These are phyloP conservation scores for Berghia stephanieae DNA, from an alignment of 1,140 invertebrate species.

Conservation along the genomic window DNA sequence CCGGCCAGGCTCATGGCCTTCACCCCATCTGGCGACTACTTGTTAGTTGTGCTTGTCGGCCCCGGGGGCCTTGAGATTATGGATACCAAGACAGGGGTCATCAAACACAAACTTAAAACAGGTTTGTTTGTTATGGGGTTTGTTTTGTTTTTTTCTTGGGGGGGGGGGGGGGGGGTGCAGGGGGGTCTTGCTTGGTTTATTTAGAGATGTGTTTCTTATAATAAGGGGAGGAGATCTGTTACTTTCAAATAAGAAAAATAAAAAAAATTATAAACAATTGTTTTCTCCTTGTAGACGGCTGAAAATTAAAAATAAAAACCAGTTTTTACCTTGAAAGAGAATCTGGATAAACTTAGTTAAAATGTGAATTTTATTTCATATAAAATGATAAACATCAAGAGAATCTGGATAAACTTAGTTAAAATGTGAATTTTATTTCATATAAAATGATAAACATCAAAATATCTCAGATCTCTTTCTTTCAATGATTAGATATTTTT, in stretches of 20 bases:
- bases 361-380: no score
- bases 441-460: no score
- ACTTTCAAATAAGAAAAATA: background rate
- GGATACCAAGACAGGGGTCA: background rate
- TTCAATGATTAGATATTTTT: no score
- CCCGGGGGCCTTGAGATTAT: background rate
- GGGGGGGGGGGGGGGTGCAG: slow-evolving; percentile 6
- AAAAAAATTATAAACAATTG: background rate
- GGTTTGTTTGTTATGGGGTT: background rate
- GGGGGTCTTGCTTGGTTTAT: background rate
- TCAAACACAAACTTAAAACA: background rate
- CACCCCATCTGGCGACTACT: slow-evolving; percentile 2
- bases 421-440: no score
- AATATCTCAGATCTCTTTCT: no score
- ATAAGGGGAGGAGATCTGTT: background rate
- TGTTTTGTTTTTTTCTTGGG: background rate
- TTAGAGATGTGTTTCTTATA: background rate
- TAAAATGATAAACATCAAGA: no score
- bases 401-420: no score
- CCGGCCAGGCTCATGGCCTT: slow-evolving; percentile 21
- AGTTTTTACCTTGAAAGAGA: background rate
- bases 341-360: background rate
- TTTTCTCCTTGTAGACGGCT: background rate
- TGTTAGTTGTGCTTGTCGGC: slow-evolving; percentile 3
- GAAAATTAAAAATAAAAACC: background rate